Conservation (phyloP, 2,797 vertebrate genomes). For the Lepilemur ruficaudatus region DNA sequence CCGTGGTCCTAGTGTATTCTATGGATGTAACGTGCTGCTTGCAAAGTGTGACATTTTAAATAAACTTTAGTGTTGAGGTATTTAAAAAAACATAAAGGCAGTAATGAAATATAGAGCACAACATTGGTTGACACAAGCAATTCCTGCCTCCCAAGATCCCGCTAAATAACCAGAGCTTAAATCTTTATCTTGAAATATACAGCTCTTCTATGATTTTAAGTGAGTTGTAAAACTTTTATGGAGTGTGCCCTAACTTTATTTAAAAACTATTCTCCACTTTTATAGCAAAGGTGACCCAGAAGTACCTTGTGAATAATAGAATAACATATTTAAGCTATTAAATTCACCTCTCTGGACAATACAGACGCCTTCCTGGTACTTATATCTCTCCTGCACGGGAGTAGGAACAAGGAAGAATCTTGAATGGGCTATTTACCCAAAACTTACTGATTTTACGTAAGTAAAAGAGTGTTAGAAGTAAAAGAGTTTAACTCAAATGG, state of each 20-base stretch:
- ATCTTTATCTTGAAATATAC: constrained; percentile 61
- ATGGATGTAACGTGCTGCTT: constrained; percentile 11
- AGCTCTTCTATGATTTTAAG: constrained; percentile 62
- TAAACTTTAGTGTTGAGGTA: constrained; percentile 68
- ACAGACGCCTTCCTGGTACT: not conserved
- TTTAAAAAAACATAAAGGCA: constrained; percentile 71
- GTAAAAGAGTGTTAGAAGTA: not conserved
- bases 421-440: not conserved
- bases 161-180: constrained; percentile 62
- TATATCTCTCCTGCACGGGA: not conserved
- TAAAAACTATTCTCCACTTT: constrained; percentile 65
- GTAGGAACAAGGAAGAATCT: not conserved
- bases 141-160: constrained; percentile 49
- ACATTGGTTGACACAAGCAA: constrained; percentile 54
- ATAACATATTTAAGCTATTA: constrained; percentile 62
- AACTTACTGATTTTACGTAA: not conserved
- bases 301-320: constrained; percentile 60
- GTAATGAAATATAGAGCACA: constrained; percentile 67
- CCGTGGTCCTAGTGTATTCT: not conserved
- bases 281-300: constrained; percentile 75
- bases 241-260: constrained; percentile 64
- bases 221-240: constrained; percentile 74
- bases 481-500: not conserved
- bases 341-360: constrained; percentile 18
- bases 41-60: constrained; percentile 66